These are phyloP conservation scores for Beroe forskalii DNA, from an alignment of 37 sponge, comb jelly and placozoan genomes.

Conservation along the genomic window DNA sequence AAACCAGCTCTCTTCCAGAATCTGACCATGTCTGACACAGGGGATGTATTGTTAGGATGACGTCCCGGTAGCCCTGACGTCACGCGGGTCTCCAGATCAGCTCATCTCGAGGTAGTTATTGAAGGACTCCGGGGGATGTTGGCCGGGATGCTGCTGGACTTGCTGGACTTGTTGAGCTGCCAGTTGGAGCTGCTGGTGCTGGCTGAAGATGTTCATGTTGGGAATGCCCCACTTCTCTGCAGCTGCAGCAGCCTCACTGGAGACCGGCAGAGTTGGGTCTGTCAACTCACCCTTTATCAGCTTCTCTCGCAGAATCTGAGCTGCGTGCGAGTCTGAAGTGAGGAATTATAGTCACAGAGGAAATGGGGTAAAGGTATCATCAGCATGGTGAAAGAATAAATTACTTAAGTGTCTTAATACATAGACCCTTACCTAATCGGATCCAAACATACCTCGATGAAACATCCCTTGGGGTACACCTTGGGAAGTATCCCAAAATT, in stretches of 20 bases:
- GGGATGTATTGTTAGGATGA: too few relatives aligned
- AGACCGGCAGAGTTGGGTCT: not conserved
- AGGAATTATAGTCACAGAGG: not conserved
- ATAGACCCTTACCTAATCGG: too few relatives aligned
- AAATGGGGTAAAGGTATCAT: too few relatives aligned
- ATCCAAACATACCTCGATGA: too few relatives aligned
- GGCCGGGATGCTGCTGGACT: not conserved
- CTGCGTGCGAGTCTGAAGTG: not conserved
- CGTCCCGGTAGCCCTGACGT: conserved; percentile 18
- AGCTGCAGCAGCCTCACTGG: too few relatives aligned
- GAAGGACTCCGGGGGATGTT: not conserved
- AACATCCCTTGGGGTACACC: too few relatives aligned
- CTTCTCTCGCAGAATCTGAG: conserved; percentile 21
- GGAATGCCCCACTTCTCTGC: conserved; percentile 20
- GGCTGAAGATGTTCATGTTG: conserved; percentile 36
- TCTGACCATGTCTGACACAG: too few relatives aligned
- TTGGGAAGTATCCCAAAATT: too few relatives aligned
- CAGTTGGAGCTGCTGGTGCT: not conserved
- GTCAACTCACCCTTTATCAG: conserved; percentile 21
- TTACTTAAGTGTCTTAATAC: too few relatives aligned
- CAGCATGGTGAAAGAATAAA: too few relatives aligned
- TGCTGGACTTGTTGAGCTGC: not conserved
- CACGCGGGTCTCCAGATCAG: not conserved
- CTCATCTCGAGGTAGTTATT: not conserved
- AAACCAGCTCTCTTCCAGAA: too few relatives aligned